These are phyloP conservation scores for Drosophila sordidula DNA, from an alignment of 2,888 invertebrate species.

Conservation along the genomic window DNA sequence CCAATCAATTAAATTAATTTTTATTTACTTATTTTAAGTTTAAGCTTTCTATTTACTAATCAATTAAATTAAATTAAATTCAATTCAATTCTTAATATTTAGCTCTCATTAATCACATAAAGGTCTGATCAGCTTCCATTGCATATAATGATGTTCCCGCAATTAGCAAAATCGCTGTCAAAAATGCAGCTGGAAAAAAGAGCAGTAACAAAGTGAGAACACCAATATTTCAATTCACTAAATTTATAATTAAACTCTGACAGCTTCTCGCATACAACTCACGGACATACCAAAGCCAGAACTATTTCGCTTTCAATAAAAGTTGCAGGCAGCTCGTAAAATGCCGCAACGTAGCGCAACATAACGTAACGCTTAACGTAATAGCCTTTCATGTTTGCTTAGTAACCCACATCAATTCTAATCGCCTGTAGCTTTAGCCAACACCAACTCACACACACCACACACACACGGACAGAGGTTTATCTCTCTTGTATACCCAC, in stretches of 20 bases:
- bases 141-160: too few relatives aligned
- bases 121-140: too few relatives aligned
- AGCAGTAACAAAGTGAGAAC: not conserved
- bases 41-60: too few relatives aligned
- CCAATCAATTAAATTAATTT: too few relatives aligned
- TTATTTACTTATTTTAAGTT: too few relatives aligned
- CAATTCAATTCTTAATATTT: too few relatives aligned
- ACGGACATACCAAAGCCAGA: constrained; percentile 28
- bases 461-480: constrained; percentile 11
- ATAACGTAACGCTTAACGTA: constrained; percentile 77
- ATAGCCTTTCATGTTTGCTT: constrained; percentile 81
- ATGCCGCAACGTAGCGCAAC: constrained; percentile 61
- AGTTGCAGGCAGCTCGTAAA: constrained; percentile 53
- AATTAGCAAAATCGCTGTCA: constrained; percentile 25
- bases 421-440: constrained; percentile 69
- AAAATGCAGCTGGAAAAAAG: not conserved
- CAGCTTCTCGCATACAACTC: not conserved
- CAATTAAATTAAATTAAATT: too few relatives aligned
- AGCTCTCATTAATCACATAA: too few relatives aligned
- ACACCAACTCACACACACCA: constrained; percentile 33
- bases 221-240: constrained; percentile 12
- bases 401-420: constrained; percentile 81
- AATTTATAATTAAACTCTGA: constrained; percentile 28
- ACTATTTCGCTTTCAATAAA: constrained; percentile 59
- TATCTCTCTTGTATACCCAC: constrained; percentile 43